Evolutionary conservation across 2,888 invertebrate species (phyloP).

Genomic region (Baronia brevicornis): DNA sequence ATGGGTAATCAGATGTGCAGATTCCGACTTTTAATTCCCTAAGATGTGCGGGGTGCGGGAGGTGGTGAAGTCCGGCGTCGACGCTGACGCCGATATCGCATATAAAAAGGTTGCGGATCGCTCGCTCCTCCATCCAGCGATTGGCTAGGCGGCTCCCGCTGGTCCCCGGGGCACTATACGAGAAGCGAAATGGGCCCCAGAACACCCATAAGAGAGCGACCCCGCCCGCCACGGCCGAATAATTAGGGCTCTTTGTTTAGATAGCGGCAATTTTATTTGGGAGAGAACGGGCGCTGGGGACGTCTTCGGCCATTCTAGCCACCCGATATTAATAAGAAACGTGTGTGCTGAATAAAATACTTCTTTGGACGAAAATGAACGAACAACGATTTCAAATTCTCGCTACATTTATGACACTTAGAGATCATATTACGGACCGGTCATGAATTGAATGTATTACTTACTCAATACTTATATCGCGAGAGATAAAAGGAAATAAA

Average conservation of each 20-base stretch:
- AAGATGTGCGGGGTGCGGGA: conserved; percentile 23
- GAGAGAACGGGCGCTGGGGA: conserved; percentile 72
- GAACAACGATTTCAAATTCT: conserved; percentile 36
- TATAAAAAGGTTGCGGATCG: conserved; percentile 76
- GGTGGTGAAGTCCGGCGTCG: conserved; percentile 47
- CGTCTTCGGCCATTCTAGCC: conserved; percentile 70
- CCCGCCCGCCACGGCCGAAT: conserved; percentile 79
- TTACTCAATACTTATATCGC: conserved; percentile 2
- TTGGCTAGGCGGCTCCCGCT: conserved; percentile 79
- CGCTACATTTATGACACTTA: conserved; percentile 15
- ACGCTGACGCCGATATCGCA: conserved; percentile 67
- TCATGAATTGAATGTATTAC: background rate
- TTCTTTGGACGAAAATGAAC: conserved; percentile 29
- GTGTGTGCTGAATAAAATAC: conserved; percentile 52
- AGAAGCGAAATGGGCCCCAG: conserved; percentile 80
- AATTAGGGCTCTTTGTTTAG: conserved; percentile 80
- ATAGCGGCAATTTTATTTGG: conserved; percentile 78
- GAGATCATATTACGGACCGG: conserved; percentile 1
- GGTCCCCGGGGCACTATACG: conserved; percentile 78
- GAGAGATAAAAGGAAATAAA: conserved; percentile 8
- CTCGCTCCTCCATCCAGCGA: conserved; percentile 73
- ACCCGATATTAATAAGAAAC: conserved; percentile 73
- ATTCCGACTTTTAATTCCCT: conserved; percentile 52
- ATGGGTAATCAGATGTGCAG: conserved; percentile 68
- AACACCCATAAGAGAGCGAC: conserved; percentile 82